Base-by-base conservation (phyloP, 1,140 invertebrate species). In the Phymorhynchus buccinoides region DNA sequence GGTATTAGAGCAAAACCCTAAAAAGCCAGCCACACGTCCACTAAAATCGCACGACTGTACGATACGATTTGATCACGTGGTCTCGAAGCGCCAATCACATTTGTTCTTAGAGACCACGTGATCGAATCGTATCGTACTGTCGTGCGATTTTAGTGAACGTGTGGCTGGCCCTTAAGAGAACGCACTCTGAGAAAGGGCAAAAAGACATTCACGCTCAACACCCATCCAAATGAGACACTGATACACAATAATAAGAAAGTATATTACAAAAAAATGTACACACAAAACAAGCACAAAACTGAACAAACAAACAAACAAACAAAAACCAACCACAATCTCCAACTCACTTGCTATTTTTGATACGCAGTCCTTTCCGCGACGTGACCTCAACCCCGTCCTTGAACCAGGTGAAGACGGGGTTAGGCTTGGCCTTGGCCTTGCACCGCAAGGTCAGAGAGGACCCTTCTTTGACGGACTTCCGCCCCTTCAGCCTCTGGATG, bases 401-500 rank as follows among this genome's bases (percentile, higher is more conserved):
- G 82, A 14, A 71, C 80, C 85, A 86, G 22, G 56, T 35, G 68
- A 79, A 73, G 48, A 39, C 68, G 44, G 48, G 78, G 48, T 42
- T 73, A n/a, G 75, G 48, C 41, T 62, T 84, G 44, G 78, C 80
- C 56, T 32, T 82, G 68, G 66, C 80, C 41, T n/a, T 84, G 83
- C 75, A 86, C 9, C 39, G 30, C 80, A 83, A 39, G 1, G 82
- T 44, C n/a, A 73, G 0, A 41, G 73, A 66, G 48, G 79, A 86
- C 80, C 82, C 66, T 71, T 66, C 52, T 41, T 81, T 84, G 85
- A 88, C 86, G 66, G 73, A 32, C 37, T 30, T 68, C 3, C 18
- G 75, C 78, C 83, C 85, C 79, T 83, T 86, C 79, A 84, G 52
- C 30, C 30, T 41, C 84, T 68, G 80, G 78, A 82, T 82, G 62